Evolutionary conservation across 1,140 invertebrate genomes (phyloP), one percentile per base, ranked within the genome.

Genomic region (Drosophila bipectinata): DNA sequence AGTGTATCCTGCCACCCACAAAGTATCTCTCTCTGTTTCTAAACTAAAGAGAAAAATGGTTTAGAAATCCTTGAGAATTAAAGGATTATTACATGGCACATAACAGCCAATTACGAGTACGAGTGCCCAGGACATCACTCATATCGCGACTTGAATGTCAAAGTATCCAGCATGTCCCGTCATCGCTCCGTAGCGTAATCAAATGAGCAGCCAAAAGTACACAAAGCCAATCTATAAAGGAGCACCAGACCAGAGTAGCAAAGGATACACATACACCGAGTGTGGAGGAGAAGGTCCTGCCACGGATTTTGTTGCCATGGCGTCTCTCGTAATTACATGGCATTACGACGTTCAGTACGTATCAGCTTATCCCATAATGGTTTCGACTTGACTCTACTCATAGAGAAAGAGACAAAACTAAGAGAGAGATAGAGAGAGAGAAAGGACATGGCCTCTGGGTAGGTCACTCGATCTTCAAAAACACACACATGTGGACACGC

Each of bases 281-380:
- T 2, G 21, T 21, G 21, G 21, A 21, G 21, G 21, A n/a, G 4
- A 0, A 15, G 41, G 41, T 14, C n/a, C 41, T 44, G 41, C 5
- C 21, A 21, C 21, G 21, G 41, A 32, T 32, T 52, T n/a, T 15
- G 62, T 69, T 56, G 39, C 62, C 64, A 56, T 48, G 8, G 66
- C 55, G 41, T 21, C 30, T 39, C 24, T 56, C 41, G 48, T 54
- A 66, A 68, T 68, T 68, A 66, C 49, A 21, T 3, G 48, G 61
- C 60, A 64, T 67, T 64, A 64, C 24, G 30, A 4, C 57, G 32
- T 48, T 47, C 49, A 32, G 64, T 55, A 62, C 64, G 48, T 67
- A 68, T 54, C 49, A 37, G 48, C 61, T 64, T 54, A 68, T 37
- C 61, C 64, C 28, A 37, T 47, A 53, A 66, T 64, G 61, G 61